A percentile compares a stretch with the other conserved stretches of the same genome.
phyloP scores from a whole-genome alignment of 2,797 vertebrate genomes.

The Halcyon leucocephala region DNA sequence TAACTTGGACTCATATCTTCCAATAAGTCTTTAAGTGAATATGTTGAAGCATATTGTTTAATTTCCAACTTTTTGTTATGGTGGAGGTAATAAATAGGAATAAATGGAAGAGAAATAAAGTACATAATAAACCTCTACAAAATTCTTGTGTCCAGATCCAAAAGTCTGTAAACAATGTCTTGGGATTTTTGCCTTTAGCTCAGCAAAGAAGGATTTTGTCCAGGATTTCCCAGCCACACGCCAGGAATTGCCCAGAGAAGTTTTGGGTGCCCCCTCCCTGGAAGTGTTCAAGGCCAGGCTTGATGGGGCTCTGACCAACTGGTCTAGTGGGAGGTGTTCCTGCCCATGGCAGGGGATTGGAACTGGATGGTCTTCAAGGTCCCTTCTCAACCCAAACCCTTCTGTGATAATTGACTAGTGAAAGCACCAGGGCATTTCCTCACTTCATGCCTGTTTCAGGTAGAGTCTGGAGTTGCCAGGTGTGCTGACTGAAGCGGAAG shows the following conservation, averaged over 20 bases:
- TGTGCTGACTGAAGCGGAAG: slow-evolving; percentile 19
- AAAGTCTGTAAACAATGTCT: background rate
- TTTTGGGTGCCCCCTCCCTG: background rate
- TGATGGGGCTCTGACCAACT: background rate
- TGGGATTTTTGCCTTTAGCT: background rate
- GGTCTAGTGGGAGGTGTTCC: background rate
- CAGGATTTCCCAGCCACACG: background rate
- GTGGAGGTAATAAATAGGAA: background rate
- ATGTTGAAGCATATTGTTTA: background rate
- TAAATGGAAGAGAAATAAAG: background rate
- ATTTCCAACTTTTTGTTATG: background rate
- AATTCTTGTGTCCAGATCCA: background rate
- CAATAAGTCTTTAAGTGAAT: background rate
- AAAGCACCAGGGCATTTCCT: background rate
- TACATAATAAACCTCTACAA: background rate
- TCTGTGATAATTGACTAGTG: background rate
- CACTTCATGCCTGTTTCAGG: background rate
- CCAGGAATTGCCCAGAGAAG: background rate
- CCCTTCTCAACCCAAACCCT: background rate
- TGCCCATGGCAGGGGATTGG: background rate
- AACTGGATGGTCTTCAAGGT: fast-evolving
- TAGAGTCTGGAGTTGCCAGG: background rate
- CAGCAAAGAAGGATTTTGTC: background rate
- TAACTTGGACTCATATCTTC: background rate
- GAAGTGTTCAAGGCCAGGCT: background rate